These are phyloP conservation scores for Platysteira castanea DNA, from an alignment of 2,113 vertebrate species.

Conservation along the genomic window DNA sequence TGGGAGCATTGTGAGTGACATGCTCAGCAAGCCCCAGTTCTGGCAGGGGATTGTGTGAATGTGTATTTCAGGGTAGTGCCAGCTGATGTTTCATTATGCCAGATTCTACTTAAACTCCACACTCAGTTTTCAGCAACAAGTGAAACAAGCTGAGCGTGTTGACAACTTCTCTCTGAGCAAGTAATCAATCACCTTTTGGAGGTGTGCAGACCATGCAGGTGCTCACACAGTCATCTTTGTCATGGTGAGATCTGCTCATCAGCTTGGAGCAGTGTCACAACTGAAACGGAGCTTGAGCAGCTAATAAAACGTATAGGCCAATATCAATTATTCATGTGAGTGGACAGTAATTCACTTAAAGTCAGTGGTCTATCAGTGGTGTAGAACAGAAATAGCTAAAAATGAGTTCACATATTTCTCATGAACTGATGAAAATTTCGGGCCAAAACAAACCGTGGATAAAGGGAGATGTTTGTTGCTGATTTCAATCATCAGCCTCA, in stretches of 20 bases:
- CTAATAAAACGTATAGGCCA: background rate
- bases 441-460: background rate
- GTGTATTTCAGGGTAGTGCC: slow-evolving; percentile 36
- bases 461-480: background rate
- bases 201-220: background rate
- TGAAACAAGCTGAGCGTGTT: background rate
- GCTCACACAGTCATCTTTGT: background rate
- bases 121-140: background rate
- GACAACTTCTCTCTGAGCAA: background rate
- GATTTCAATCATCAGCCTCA: background rate
- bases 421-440: background rate
- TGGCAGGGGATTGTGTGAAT: slow-evolving; percentile 20
- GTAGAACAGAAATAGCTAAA: background rate
- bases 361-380: background rate
- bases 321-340: background rate
- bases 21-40: slow-evolving; percentile 16
- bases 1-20: slow-evolving; percentile 25
- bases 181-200: background rate
- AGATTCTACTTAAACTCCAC: slow-evolving; percentile 7
- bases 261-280: background rate
- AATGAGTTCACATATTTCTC: background rate
- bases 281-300: background rate
- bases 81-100: slow-evolving; percentile 24
- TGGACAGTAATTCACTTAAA: background rate
- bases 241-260: background rate